Evolutionary conservation across 2,888 invertebrate species (phyloP), one percentile per base, ranked within the genome.

Genomic region (Cancer borealis): DNA sequence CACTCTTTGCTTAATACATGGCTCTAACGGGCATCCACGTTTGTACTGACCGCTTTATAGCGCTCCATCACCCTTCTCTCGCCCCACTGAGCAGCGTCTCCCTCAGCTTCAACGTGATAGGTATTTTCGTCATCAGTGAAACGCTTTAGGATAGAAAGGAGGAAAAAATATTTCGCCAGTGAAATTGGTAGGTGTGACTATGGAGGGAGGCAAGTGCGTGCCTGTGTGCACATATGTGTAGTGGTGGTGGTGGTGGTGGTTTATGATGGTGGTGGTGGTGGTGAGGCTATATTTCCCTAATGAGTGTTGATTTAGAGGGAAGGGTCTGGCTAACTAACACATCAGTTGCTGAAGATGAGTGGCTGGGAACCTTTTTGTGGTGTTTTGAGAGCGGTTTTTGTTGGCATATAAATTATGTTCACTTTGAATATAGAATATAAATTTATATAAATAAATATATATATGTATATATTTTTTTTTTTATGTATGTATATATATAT

Each of bases 1-100:
- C 79, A 79, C 79, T 30, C 79, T 79, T 79, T 79, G 79, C 79
- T 14, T 79, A 30, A 79, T 79, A 79, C 79, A 79, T 79, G 79
- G 79, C 30, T 30, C 30, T 30, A 79, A 79, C 79, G 79, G 79
- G 79, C 26, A 30, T 26, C 30, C 79, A 30, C 21, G 79, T 79
- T 21, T 79, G 30, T 79, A 30, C 79, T 30, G 30, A 79, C 79
- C 79, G 79, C 79, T 79, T 8, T 26, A 12, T 79, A 30, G 30
- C 79, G 30, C 79, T 26, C 30, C 79, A 79, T 30, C 30, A 8
- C 10, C 79, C 30, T 12, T 30, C 79, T 26, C 79, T 30, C 26
- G 79, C 79, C 79, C 79, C 30, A 6, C 2, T 2, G 30, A 17
- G 12, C 30, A 21, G 17, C 66, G 21, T 10, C 79, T 79, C 79